Conservation (phyloP, 2,888 invertebrate genomes). For the Eurois occulta region DNA sequence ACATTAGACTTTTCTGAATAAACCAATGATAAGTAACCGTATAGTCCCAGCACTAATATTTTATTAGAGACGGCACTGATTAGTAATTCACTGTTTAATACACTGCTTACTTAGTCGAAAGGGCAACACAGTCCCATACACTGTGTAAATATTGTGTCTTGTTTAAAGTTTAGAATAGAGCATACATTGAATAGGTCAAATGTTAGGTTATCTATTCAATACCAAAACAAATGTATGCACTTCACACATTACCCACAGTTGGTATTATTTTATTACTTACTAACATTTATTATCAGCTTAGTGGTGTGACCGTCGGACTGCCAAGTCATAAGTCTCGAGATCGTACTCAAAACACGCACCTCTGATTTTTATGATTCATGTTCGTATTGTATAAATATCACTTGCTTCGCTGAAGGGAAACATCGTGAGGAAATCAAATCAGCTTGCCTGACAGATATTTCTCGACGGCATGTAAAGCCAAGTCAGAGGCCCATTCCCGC, state of each 20-base stretch:
- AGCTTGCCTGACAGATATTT: no score
- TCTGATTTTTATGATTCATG: no score
- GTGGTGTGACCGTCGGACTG: no score
- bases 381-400: no score
- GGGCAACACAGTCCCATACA: neutral
- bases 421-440: no score
- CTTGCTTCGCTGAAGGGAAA: no score
- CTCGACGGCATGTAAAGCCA: no score
- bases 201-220: constrained; percentile 46
- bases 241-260: neutral
- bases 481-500: no score
- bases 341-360: no score
- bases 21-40: neutral
- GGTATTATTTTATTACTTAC: constrained; percentile 9
- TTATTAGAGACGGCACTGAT: neutral
- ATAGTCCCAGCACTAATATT: neutral
- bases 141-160: neutral
- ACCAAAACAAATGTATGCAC: constrained; percentile 21
- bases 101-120: constrained; percentile 1
- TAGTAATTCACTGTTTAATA: neutral
- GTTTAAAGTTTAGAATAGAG: constrained; percentile 14
- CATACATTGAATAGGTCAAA: constrained; percentile 23
- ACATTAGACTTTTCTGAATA: neutral
- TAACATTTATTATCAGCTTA: neutral
- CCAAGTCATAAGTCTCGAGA: no score